phyloP scores from a whole-genome alignment of 2,113 vertebrate species.

The Motacilla tschutschensis region DNA sequence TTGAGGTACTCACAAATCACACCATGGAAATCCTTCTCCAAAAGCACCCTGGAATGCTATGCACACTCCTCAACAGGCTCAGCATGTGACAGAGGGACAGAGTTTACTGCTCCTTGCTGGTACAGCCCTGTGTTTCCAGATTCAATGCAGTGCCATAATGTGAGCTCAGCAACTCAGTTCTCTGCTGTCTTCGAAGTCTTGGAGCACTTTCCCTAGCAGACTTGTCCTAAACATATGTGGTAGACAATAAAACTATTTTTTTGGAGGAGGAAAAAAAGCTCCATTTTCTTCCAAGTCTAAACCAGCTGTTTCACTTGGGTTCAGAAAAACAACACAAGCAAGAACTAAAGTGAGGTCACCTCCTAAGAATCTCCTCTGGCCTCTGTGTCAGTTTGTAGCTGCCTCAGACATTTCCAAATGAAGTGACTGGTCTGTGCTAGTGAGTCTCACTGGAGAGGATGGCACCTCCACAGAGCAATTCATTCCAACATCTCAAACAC shows the following conservation, averaged over 20 bases:
- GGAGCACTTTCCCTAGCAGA: not conserved
- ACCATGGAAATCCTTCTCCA: not conserved
- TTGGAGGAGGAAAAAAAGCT: not conserved
- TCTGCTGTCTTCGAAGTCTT: not conserved
- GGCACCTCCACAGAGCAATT: not conserved
- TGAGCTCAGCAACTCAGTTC: not conserved
- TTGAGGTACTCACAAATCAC: not conserved
- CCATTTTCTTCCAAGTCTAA: not conserved
- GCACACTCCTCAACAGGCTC: not conserved
- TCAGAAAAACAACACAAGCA: not conserved
- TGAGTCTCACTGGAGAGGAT: not conserved
- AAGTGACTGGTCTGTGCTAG: not conserved
- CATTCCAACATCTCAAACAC: not conserved
- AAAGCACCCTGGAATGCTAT: not conserved
- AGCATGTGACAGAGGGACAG: not conserved
- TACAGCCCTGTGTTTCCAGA: not conserved
- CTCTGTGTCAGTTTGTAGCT: not conserved
- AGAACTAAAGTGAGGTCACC: conserved; percentile 6
- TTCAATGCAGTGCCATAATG: not conserved
- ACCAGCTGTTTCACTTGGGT: not conserved
- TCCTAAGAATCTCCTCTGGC: not conserved
- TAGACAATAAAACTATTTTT: not conserved
- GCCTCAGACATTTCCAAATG: not conserved
- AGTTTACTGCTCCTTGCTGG: not conserved
- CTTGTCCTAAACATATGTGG: not conserved